Base-by-base conservation (phyloP, 2,113 vertebrate species). In the Casuarius casuarius region DNA sequence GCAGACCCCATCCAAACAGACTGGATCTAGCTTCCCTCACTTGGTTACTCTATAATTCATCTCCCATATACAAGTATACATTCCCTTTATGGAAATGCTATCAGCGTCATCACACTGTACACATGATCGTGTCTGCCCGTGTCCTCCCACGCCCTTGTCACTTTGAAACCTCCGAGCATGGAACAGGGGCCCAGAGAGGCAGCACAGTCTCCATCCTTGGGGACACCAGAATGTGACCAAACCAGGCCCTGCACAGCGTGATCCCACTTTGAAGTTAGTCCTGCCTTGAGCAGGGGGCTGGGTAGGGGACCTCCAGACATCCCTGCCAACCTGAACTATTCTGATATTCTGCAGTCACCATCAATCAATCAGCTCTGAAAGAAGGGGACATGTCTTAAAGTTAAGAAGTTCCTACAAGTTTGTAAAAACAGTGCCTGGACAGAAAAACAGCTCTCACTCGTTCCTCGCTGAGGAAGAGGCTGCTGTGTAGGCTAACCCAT, bases 61-160 rank as follows among this genome's bases (percentile, higher is more conserved):
- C 26, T 80, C 19, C 52, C 35, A 44, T 16, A 44, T 12, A 20
- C 20, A 40, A 21, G 18, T 52, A 29, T 35, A 61, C 10, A n/a
- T 42, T 25, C 8, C 19, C 12, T 9, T 31, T 33, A 54, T 8
- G 20, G 63, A 93, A 92, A 87, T 15, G 29, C 26, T 25, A 31
- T 20, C 51, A 0, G 0, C 15, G 25, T 7, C 8, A 0, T 29
- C 56, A 71, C 9, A 21, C 31, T 56, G 40, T 40, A 35, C 20
- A 14, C 25, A 4, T 10, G 51, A 56, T 31, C 23, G 21, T 29
- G 40, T 42, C 67, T 67, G n/a, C 25, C 18, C 17, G 9, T 40
- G 62, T 38, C 28, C 23, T 8, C 23, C n/a, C 8, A 6, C 5
- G 7, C 8, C 66, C 28, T 2, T 48, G 42, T 8, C 16, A 25